Evolutionary conservation across 2,113 vertebrate species (phyloP), one percentile per base, ranked within the genome.

Genomic region (Pteronura brasiliensis): DNA sequence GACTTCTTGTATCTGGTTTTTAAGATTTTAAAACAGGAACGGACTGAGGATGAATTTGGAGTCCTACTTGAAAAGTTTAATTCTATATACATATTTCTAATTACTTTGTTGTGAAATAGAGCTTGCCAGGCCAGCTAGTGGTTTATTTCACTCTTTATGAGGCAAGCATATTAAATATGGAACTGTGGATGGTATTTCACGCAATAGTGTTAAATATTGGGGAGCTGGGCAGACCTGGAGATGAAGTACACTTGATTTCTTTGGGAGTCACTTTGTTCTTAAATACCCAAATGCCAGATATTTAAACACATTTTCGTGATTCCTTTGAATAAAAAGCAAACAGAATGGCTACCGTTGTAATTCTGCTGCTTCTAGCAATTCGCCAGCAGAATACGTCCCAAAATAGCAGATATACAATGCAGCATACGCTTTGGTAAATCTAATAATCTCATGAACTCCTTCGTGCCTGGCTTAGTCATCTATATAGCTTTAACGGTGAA

Each of bases 361-460:
- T 97, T 97, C 39, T 95, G 90, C 96, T 97, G 96, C 96, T 94
- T 90, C 97, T 89, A 96, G 95, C 95, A 97, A 39, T 93, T 96
- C 25, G 8, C 96, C 96, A 71, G 97, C 80, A 95, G 96, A 93
- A 81, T 81, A 65, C 27, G 10, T 90, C 85, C 92, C 15, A 9
- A 85, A 98, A 96, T 89, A 97, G 93, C 85, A 95, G 94, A 96
- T 65, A n/a, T 9, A 94, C 93, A 95, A 90, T 87, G 90, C 61
- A 88, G 39, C 57, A 34, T 93, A 88, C 95, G 31, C 97, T 96
- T 97, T 96, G 97, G 95, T 2, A 59, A 97, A 98, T 98, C 90
- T 93, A 87, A 87, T 96, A 97, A 97, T 97, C 63, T 97, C 17
- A 0, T 63, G 88, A 97, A 94, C 94, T 96, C 80, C 76, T 97